Evolutionary conservation across 1,140 invertebrate species (phyloP).

Genomic region (Lutraria rhynchaena): DNA sequence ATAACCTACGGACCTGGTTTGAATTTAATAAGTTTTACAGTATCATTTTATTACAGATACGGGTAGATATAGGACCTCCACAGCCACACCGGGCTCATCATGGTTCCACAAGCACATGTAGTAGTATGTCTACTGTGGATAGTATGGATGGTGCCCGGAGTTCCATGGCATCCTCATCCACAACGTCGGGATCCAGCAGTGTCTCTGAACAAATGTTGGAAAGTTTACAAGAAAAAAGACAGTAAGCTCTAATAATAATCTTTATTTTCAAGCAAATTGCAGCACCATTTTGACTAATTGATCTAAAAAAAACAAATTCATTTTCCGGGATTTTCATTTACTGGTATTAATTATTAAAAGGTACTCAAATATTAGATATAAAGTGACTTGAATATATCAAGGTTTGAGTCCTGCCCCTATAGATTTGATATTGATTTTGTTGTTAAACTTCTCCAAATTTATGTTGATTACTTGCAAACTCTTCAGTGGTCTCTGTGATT

Average conservation of each 20-base stretch:
- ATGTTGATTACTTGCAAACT: no score
- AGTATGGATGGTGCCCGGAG: constrained; percentile 54
- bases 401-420: no score
- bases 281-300: neutral
- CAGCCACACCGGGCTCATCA: constrained; percentile 13
- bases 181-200: constrained; percentile 64
- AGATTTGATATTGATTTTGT: no score
- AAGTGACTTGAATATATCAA: no score
- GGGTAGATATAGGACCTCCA: constrained; percentile 45
- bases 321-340: neutral
- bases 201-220: constrained; percentile 57
- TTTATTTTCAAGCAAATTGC: neutral
- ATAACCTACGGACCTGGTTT: no score
- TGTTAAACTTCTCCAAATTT: no score
- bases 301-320: neutral
- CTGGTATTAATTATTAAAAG: neutral
- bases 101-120: constrained; percentile 53
- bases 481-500: no score
- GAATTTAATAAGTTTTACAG: no score
- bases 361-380: neutral
- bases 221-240: constrained; percentile 82
- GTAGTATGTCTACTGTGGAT: constrained; percentile 55
- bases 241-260: constrained; percentile 5
- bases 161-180: constrained; percentile 68
- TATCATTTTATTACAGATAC: constrained; percentile 20